Percentiles rank a stretch among this genome's conserved stretches.
These are phyloP conservation scores for Acridotheres tristis DNA, from an alignment of 2,797 vertebrate species.

Conservation along the genomic window DNA sequence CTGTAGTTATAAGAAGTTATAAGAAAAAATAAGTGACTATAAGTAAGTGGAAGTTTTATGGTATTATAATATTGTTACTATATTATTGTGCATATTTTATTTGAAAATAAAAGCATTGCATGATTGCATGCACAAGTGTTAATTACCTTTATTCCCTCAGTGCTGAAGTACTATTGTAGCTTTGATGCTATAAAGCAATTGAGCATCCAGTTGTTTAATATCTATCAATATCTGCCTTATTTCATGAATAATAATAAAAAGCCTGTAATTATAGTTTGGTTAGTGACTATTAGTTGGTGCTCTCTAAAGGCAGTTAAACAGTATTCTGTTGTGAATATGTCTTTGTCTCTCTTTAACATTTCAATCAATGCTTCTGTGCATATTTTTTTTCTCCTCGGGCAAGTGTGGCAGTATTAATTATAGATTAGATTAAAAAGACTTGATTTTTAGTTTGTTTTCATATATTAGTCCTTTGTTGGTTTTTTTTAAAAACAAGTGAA, in stretches of 20 bases:
- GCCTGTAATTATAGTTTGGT: not conserved
- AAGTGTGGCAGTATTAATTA: not conserved
- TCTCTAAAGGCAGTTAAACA: not conserved
- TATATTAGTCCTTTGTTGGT: not conserved
- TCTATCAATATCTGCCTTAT: not conserved
- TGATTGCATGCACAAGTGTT: not conserved
- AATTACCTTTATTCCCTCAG: not conserved
- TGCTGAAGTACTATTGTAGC: not conserved
- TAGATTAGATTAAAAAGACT: not conserved
- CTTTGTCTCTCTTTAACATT: not conserved
- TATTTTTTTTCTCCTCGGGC: not conserved
- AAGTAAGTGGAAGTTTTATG: not conserved
- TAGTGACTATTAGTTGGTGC: not conserved
- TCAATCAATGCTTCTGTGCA: not conserved
- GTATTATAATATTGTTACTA: not conserved
- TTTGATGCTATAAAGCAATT: not conserved
- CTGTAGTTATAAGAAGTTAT: not conserved
- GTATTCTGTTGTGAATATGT: not conserved
- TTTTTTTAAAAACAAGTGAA: not conserved
- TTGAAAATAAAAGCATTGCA: not conserved
- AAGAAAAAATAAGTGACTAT: not conserved
- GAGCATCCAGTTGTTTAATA: not conserved
- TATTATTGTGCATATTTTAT: not conserved
- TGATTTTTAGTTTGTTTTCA: not conserved
- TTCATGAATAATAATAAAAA: not conserved